Base-by-base conservation (phyloP, 2,113 vertebrate genomes). In the Bostrychus sinensis region DNA sequence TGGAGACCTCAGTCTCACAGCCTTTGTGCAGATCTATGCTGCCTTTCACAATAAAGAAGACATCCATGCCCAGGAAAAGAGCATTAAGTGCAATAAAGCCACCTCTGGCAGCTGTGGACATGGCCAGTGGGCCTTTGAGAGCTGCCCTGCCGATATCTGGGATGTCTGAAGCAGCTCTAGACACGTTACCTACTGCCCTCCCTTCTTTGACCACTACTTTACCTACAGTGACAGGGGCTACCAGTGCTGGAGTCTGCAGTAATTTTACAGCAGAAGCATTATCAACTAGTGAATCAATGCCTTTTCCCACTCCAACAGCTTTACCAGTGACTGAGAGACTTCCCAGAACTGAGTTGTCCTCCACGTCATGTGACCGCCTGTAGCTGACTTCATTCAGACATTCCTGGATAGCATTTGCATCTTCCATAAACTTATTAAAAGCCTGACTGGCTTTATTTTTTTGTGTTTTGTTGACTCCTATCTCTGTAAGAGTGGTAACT, bases 21-120 rank as follows among this genome's bases (percentile, higher is more conserved):
- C 38, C 84, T 66, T 62, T 71, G 57, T 56, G 43, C 68, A 86
- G 68, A 70, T 65, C 23, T 10, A 79, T 59, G 62, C 82, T 50
- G 67, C 80, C 58, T 56, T 72, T 78, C 7, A 51, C 75, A 69
- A 85, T 85, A 55, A 80, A 56, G 66, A 78, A 60, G 37, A 88
- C 13, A 2, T 85, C 82, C 56, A 86, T 66, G 32, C 80, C 80
- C 0, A 88, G 0, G 56, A 82, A 83, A 6, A 88, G 37, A n/a
- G 37, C 72, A 2, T 83, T 86, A 0, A n/a, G n/a, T n/a, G 51
- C 1, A 1, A 17, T 61, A 0, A 83, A 75, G 2, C 63, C 51
- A 0, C 6, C 69, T 23, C 70, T 70, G 37, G 60, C 60, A 5
- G 70, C n/a, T 9, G 57, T 58, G 3, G 69, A 28, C 7, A 56